Evolutionary conservation across 2,797 vertebrate species (phyloP).

Genomic region (Lophotriccus pileatus): DNA sequence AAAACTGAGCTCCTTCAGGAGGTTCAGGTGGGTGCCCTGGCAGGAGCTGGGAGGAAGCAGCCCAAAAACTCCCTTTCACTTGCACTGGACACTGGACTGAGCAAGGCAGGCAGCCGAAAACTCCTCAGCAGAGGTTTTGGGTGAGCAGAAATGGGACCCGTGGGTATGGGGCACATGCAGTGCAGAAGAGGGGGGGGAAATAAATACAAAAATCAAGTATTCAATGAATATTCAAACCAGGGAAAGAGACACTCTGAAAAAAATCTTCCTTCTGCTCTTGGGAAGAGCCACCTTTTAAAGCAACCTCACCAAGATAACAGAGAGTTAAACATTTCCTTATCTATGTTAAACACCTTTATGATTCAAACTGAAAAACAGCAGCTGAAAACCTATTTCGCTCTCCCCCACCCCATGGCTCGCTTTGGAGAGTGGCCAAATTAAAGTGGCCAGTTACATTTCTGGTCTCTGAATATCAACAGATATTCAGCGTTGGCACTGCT

Average conservation of each 20-base stretch:
- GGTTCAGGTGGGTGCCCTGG: background rate
- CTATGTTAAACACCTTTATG: slow-evolving; percentile 61
- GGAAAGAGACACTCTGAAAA: background rate
- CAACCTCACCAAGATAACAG: background rate
- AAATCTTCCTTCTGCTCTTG: slow-evolving; percentile 1
- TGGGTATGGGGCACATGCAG: accelerated
- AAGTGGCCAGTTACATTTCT: background rate
- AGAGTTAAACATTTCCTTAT: slow-evolving; percentile 52
- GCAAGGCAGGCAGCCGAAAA: background rate
- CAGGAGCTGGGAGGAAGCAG: background rate
- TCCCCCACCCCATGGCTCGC: background rate
- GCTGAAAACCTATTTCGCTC: background rate
- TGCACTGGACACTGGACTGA: background rate
- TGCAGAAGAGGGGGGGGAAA: background rate
- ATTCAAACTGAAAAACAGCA: slow-evolving; percentile 19
- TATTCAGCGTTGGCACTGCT: background rate
- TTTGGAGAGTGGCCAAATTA: slow-evolving; percentile 20
- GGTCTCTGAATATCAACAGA: background rate
- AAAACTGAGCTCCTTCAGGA: background rate
- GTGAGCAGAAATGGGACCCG: background rate
- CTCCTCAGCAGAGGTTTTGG: background rate
- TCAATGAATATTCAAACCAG: slow-evolving; percentile 13
- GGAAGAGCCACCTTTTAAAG: slow-evolving; percentile 54
- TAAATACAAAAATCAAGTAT: background rate
- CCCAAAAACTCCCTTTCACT: background rate